Evolutionary conservation across 1,140 invertebrate species (phyloP).

Genomic region (Heliconius melpomene): DNA sequence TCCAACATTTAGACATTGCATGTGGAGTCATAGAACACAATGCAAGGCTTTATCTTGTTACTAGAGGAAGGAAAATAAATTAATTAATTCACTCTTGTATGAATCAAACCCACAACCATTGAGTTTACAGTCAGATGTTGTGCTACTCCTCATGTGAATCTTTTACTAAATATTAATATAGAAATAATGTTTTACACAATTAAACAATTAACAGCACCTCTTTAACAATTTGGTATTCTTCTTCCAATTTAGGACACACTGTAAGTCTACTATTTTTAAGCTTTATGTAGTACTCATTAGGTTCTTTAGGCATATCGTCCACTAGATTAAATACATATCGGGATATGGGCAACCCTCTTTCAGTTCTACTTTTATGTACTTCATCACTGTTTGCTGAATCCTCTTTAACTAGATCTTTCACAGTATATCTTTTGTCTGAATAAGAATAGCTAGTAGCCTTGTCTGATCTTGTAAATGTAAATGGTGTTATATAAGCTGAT

Average conservation of each 20-base stretch:
- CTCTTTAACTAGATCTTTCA: conserved; percentile 40
- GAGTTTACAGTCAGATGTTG: no score
- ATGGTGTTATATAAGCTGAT: conserved; percentile 88
- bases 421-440: conserved; percentile 67
- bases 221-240: conserved; percentile 73
- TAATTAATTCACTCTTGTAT: no score
- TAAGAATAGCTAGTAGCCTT: conserved; percentile 82
- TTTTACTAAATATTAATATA: no score
- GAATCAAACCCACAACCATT: no score
- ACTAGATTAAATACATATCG: conserved; percentile 81
- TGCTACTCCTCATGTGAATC: no score
- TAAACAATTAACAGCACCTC: conserved; percentile 50
- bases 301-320: conserved; percentile 80
- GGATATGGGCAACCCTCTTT: conserved; percentile 81
- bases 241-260: conserved; percentile 77
- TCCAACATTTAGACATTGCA: no score
- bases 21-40: no score
- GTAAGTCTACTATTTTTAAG: conserved; percentile 62
- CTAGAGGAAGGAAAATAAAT: no score
- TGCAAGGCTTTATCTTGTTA: no score
- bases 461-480: conserved; percentile 90
- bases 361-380: conserved; percentile 62
- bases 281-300: conserved; percentile 70
- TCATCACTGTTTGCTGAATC: conserved; percentile 63
- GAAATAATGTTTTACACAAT: not conserved